Evolutionary conservation across 2,113 vertebrate genomes (phyloP).

Genomic region (Hipposideros armiger): DNA sequence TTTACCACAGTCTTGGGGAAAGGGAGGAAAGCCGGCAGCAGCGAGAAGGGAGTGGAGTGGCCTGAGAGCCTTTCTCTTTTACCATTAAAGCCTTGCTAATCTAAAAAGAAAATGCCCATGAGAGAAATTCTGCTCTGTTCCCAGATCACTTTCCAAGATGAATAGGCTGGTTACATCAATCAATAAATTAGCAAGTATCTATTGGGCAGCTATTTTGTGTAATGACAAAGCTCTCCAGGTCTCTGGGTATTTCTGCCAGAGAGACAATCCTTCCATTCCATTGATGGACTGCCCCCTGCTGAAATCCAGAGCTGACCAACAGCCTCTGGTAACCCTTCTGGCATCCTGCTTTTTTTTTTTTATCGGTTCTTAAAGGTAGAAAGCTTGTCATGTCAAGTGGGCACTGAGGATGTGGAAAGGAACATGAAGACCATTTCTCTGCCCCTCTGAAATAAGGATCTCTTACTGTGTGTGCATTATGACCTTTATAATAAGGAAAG

Average conservation of each 20-base stretch:
- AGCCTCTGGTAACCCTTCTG: background rate
- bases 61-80: conserved; percentile 3
- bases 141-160: conserved; percentile 51
- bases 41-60: background rate
- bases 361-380: background rate
- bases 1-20: background rate
- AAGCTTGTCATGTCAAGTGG: background rate
- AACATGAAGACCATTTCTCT: background rate
- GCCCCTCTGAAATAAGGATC: background rate
- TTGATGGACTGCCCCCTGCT: background rate
- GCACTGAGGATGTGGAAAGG: background rate
- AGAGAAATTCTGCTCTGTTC: conserved; percentile 28
- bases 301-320: background rate
- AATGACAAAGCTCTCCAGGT: background rate
- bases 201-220: background rate
- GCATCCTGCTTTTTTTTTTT: background rate
- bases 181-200: conserved; percentile 38
- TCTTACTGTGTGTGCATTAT: background rate
- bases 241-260: conserved; percentile 5
- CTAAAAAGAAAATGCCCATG: background rate
- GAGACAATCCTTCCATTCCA: background rate
- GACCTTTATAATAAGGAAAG: background rate
- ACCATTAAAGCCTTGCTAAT: conserved; percentile 7
- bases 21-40: background rate
- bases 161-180: conserved; percentile 38